Evolutionary conservation across 2,797 vertebrate genomes (phyloP), one percentile per base, ranked within the genome.

Genomic region (Apodemus agrarius): DNA sequence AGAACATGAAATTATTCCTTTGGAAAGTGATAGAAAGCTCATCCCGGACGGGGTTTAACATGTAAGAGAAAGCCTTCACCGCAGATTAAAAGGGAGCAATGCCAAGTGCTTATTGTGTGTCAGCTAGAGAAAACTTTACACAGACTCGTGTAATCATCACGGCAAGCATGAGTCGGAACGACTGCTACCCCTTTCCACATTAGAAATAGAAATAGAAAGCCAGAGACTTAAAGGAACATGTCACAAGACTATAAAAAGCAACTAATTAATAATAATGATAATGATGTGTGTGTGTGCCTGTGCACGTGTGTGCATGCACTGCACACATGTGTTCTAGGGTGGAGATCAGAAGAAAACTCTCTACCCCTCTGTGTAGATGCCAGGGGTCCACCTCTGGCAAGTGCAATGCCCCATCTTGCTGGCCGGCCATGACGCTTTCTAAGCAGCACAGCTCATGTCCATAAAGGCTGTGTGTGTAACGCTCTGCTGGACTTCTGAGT

Each of bases 21-120:
- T 93, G 67, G 78, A 69, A 90, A 95, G 91, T 40, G 7, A 16
- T 72, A 57, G 61, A 61, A 94, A 91, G 49, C 61, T 63, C 67
- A 1, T 61, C 83, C 34, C 78, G 76, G 54, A 72, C 63, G 34
- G 46, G 82, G 10, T 34, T 79, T 87, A 74, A 17, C 78, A 80
- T 26, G 3, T 75, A 74, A 63, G 46, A 86, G 76, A n/a, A 75
- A 81, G 72, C 29, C 6, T 61, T 82, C 37, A 74, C 84, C 43
- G 24, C 0, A 57, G n/a, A 83, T 34, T 69, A 34, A 76, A 34
- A 91, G 76, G 54, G 72, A 88, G 57, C 83, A 72, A 79, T 89
- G 78, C 31, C 65, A 69, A 83, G 37, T 87, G 88, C 29, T 74
- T 52, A 91, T 61, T 40, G 2, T 49, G 10, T 61, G 78, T 57